Evolutionary conservation across 2,888 invertebrate genomes (phyloP).

Genomic region (Brenthis hecate): DNA sequence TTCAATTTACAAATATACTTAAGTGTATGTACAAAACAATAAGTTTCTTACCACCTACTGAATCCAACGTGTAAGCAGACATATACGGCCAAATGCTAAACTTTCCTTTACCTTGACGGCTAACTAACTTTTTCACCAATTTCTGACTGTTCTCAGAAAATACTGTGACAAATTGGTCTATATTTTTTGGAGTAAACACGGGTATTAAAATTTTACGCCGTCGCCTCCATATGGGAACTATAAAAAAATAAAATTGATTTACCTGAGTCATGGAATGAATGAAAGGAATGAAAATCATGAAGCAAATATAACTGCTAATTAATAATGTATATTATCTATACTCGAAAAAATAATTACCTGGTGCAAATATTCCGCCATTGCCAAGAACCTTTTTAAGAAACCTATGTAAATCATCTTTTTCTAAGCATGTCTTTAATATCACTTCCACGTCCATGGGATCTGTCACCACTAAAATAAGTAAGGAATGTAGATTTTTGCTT

Average conservation of each 20-base stretch:
- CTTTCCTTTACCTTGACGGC: slow-evolving; percentile 47
- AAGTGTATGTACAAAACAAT: too few species aligned
- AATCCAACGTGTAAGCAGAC: slow-evolving; percentile 83
- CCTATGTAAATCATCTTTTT: slow-evolving; percentile 52
- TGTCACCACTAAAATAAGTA: slow-evolving; percentile 51
- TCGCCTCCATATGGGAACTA: slow-evolving; percentile 82
- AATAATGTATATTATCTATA: neutral
- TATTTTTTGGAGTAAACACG: slow-evolving; percentile 85
- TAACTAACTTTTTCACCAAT: slow-evolving; percentile 67
- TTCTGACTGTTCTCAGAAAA: slow-evolving; percentile 83
- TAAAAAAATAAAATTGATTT: slow-evolving; percentile 12
- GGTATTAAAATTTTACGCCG: slow-evolving; percentile 85
- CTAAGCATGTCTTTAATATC: slow-evolving; percentile 65
- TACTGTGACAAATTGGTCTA: slow-evolving; percentile 84
- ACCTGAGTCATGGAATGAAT: neutral
- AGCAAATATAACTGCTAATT: too few species aligned
- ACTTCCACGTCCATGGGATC: slow-evolving; percentile 65
- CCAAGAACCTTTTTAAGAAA: slow-evolving; percentile 45
- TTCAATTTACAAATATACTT: too few species aligned
- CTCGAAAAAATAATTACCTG: slow-evolving; percentile 19
- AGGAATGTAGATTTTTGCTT: neutral
- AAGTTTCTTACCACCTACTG: slow-evolving; percentile 81
- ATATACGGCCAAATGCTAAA: slow-evolving; percentile 80
- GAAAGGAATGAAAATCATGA: too few species aligned
- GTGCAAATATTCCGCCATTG: slow-evolving; percentile 49